Percentiles rank a stretch among this genome's conserved stretches.
phyloP scores from a whole-genome alignment of 2,888 invertebrate genomes.

The Rhamnusium bicolor region DNA sequence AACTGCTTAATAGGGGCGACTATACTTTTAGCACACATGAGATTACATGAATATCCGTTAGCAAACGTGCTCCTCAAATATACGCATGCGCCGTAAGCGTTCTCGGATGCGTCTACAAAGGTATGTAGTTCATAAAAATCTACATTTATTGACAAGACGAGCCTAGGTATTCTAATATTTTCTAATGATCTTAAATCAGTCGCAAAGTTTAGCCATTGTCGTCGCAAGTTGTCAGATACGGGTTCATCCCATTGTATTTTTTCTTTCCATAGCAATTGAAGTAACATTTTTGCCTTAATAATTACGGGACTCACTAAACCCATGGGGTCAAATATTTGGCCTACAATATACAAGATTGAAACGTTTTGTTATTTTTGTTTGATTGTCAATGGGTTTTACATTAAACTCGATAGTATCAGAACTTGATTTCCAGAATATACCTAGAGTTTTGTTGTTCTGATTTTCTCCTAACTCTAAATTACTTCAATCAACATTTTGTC shows the following conservation, averaged over 20 bases:
- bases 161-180: conserved; percentile 6
- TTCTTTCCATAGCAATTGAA: conserved; percentile 30
- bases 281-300: conserved; percentile 29
- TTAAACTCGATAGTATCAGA: conserved; percentile 15
- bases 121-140: neutral
- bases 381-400: neutral
- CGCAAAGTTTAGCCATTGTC: conserved; percentile 5
- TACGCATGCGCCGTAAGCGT: conserved; percentile 16
- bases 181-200: conserved; percentile 4
- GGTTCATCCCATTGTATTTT: conserved; percentile 25
- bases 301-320: conserved; percentile 21
- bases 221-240: conserved; percentile 1
- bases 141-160: neutral
- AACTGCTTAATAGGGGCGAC: conserved; percentile 19
- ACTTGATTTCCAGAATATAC: conserved; percentile 17
- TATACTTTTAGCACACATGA: conserved; percentile 5
- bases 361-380: conserved; percentile 19
- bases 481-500: conserved; percentile 2
- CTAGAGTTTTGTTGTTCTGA: conserved; percentile 22
- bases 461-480: conserved; percentile 3
- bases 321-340: conserved; percentile 25
- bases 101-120: conserved; percentile 17
- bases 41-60: conserved; percentile 5
- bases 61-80: conserved; percentile 6
- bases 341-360: neutral